These are phyloP conservation scores for Enteromius mattozi DNA, from an alignment of 2,797 vertebrate genomes.

Conservation along the genomic window DNA sequence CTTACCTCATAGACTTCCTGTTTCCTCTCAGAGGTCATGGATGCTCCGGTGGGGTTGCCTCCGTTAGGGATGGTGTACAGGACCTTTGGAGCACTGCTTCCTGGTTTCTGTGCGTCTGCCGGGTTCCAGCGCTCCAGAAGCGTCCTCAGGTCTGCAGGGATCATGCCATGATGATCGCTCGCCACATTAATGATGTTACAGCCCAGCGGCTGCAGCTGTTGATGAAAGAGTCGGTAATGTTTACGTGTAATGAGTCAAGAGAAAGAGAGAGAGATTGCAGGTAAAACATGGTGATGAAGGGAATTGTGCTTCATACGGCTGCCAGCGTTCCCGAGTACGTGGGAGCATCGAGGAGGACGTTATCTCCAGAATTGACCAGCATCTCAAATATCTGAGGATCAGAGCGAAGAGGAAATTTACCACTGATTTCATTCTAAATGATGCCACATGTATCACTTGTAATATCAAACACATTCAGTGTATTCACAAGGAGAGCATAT, in stretches of 20 bases:
- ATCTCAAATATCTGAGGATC: slow-evolving; percentile 89
- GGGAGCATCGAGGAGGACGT: slow-evolving; percentile 87
- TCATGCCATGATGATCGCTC: slow-evolving; percentile 84
- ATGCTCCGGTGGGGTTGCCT: slow-evolving; percentile 85
- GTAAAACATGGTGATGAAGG: not conserved
- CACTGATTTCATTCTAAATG: not conserved
- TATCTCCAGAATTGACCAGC: slow-evolving; percentile 90
- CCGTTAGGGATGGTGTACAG: slow-evolving; percentile 89
- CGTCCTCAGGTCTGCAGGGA: slow-evolving; percentile 79
- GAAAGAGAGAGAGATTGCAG: not conserved
- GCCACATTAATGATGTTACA: slow-evolving; percentile 84
- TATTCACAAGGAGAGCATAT: not conserved
- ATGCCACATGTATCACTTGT: not conserved
- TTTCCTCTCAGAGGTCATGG: slow-evolving; percentile 83
- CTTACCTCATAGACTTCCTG: slow-evolving; percentile 84
- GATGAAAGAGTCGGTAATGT: not conserved
- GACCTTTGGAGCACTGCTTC: slow-evolving; percentile 71
- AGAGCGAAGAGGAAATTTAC: not conserved
- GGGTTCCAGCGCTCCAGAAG: slow-evolving; percentile 82
- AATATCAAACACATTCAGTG: not conserved
- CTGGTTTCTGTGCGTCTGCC: slow-evolving; percentile 72
- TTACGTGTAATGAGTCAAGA: not conserved
- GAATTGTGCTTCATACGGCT: slow-evolving; percentile 70
- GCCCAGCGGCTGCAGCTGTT: slow-evolving; percentile 82
- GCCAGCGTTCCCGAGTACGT: slow-evolving; percentile 88